Conservation (phyloP, 2,888 invertebrate genomes). For the Drosophila meridionalis region DNA sequence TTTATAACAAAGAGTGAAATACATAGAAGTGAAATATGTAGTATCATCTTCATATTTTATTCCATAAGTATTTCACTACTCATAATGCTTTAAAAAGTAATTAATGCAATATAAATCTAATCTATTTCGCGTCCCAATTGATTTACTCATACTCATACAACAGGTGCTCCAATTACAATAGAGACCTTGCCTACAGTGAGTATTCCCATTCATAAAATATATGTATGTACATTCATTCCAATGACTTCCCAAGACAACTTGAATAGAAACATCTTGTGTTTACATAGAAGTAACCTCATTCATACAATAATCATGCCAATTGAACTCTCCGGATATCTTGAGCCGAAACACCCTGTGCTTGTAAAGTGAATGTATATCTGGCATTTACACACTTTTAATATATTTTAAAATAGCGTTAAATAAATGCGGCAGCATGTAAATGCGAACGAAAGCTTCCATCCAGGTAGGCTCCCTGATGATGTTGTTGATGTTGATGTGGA, state of each 20-base stretch:
- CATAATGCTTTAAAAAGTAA: no score
- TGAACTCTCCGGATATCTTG: not conserved
- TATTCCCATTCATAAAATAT: not conserved
- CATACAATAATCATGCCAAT: not conserved
- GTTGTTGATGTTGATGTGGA: conserved; percentile 26
- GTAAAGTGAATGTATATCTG: conserved; percentile 34
- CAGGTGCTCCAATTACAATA: not conserved
- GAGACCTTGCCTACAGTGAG: not conserved
- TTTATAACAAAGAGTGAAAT: no score
- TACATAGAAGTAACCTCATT: not conserved
- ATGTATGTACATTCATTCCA: not conserved
- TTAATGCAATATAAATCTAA: no score
- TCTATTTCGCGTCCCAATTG: no score
- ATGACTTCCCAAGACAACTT: no score
- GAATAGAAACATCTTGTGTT: not conserved
- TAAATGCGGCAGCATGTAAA: conserved; percentile 49
- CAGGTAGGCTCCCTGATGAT: conserved; percentile 14
- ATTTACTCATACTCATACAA: not conserved
- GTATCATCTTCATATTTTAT: no score
- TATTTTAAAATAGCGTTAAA: conserved; percentile 66
- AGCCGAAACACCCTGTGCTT: conserved; percentile 27
- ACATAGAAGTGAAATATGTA: no score
- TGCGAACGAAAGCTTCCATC: conserved; percentile 49
- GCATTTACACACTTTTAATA: conserved; percentile 71
- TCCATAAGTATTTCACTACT: no score